A percentile compares a stretch with the other conserved stretches of the same genome.
Conservation (phyloP, 2,113 vertebrate genomes). For the Nannobrachium achirus region DNA sequence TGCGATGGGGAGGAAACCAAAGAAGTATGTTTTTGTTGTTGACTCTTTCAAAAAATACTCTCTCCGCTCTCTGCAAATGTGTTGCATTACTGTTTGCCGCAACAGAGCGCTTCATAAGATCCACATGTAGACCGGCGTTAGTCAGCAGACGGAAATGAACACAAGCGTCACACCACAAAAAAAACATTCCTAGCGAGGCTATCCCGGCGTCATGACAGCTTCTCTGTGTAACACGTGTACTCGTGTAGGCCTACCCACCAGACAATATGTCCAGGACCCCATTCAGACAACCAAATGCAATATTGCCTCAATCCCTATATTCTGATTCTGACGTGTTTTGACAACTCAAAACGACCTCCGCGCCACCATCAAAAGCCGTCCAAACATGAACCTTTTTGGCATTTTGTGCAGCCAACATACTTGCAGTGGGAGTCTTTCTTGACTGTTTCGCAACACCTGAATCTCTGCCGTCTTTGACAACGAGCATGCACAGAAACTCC, state of each 20-base stretch:
- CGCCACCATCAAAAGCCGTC: too few species aligned
- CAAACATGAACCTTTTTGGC: too few species aligned
- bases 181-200: slow-evolving; percentile 33
- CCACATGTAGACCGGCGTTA: slow-evolving; percentile 30
- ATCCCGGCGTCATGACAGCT: slow-evolving; percentile 21
- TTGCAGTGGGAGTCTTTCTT: too few species aligned
- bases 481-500: too few species aligned
- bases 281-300: too few species aligned
- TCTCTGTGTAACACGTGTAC: slow-evolving; percentile 4
- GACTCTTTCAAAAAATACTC: slow-evolving; percentile 8
- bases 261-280: too few species aligned
- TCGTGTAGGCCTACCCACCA: too few species aligned
- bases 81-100: slow-evolving; percentile 36
- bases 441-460: too few species aligned
- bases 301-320: too few species aligned
- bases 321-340: too few species aligned
- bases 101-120: slow-evolving; percentile 32
- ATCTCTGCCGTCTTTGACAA: too few species aligned
- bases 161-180: slow-evolving; percentile 31
- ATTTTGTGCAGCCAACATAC: too few species aligned
- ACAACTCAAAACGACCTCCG: slow-evolving; percentile 9
- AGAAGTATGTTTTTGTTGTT: background rate
- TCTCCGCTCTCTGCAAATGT: slow-evolving; percentile 33
- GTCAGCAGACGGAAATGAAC: slow-evolving; percentile 36
- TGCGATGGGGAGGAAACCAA: slow-evolving; percentile 13